Conservation (phyloP, 2,113 vertebrate genomes). For the Thomomys bottae region DNA sequence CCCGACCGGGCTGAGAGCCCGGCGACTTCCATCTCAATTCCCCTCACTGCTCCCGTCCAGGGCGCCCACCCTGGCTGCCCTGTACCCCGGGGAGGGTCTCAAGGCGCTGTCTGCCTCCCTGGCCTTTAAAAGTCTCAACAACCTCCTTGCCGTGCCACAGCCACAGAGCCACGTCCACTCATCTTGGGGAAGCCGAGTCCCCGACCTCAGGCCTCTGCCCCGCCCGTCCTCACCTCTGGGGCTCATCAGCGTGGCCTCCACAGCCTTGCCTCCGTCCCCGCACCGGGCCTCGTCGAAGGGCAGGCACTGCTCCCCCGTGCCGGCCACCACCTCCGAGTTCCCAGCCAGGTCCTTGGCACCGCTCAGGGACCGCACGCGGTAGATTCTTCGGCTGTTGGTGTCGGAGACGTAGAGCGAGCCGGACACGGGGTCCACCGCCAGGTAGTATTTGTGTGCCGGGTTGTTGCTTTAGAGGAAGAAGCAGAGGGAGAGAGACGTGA, state of each 20-base stretch:
- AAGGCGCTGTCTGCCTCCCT: too few species aligned
- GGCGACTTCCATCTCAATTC: too few species aligned
- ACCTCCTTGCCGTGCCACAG: too few species aligned
- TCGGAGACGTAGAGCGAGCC: conserved; percentile 96
- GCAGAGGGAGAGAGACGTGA: conserved; percentile 68
- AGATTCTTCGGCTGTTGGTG: conserved; percentile 96
- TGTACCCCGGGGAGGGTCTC: too few species aligned
- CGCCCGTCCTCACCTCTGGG: conserved; percentile 91
- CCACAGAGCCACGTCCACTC: too few species aligned
- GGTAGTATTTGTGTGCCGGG: conserved; percentile 98
- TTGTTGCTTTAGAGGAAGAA: conserved; percentile 92
- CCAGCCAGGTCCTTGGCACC: conserved; percentile 92
- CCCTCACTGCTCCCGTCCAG: too few species aligned
- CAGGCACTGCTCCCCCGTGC: conserved; percentile 97
- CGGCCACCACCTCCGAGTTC: conserved; percentile 96
- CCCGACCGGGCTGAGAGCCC: too few species aligned
- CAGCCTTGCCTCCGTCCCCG: conserved; percentile 97
- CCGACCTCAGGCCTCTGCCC: background rate
- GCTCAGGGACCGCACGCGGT: conserved; percentile 91
- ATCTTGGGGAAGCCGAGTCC: too few species aligned
- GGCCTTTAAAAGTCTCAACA: too few species aligned
- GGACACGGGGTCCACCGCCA: conserved; percentile 97
- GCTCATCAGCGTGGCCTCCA: conserved; percentile 98
- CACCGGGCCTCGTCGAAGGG: conserved; percentile 97
- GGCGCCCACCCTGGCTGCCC: too few species aligned